Percentiles rank a stretch among this genome's conserved stretches.
Evolutionary conservation across 2,113 vertebrate genomes (phyloP).

Genomic region (Artemisiospiza belli): DNA sequence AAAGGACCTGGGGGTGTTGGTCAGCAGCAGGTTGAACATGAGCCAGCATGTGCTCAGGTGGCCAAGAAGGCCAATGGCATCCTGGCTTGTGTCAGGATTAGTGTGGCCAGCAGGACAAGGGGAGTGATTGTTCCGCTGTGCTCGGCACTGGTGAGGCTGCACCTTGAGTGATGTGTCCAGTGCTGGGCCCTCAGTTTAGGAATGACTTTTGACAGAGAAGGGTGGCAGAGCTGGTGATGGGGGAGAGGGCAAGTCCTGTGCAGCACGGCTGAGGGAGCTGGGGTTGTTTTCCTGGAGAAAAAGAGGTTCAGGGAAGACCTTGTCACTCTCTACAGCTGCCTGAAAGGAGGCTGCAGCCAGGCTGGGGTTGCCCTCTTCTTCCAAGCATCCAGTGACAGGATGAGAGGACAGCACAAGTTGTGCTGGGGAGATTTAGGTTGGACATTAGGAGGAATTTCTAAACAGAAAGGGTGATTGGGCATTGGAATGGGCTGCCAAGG

Average conservation of each 20-base stretch:
- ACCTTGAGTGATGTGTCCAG: neutral
- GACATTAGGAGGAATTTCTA: neutral
- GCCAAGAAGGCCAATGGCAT: neutral
- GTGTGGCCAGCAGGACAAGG: neutral
- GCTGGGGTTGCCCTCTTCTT: neutral
- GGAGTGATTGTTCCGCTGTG: neutral
- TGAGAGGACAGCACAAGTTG: neutral
- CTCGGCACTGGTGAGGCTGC: neutral
- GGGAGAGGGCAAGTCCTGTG: neutral
- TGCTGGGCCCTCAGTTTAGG: neutral
- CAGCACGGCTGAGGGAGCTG: neutral
- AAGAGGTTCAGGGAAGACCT: neutral
- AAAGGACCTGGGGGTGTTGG: neutral
- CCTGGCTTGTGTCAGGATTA: neutral
- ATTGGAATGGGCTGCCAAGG: neutral
- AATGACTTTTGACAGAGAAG: neutral
- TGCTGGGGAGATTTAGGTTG: neutral
- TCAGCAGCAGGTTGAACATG: neutral
- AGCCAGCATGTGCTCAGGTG: neutral
- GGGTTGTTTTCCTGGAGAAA: neutral
- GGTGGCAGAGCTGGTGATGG: fast-evolving
- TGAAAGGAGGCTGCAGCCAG: neutral
- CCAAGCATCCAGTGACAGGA: neutral
- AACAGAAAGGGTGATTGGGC: neutral
- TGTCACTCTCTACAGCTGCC: neutral